Conservation (phyloP, 2,888 invertebrate species). For the Diarsia brunnea region DNA sequence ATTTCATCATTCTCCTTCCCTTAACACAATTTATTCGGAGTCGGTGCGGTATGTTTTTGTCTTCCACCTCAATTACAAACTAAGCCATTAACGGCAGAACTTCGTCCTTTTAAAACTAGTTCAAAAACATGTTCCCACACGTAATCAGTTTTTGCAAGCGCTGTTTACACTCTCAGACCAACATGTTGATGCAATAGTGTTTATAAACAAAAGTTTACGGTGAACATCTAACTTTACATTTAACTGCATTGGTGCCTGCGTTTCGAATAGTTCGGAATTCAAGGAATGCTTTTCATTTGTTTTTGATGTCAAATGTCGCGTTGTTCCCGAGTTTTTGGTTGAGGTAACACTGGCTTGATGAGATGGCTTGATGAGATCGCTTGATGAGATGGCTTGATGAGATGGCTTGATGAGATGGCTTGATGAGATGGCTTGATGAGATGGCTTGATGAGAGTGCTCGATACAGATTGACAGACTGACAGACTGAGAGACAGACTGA, state of each 20-base stretch:
- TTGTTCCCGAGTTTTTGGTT: constrained; percentile 8
- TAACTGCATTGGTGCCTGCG: background rate
- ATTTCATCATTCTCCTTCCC: background rate
- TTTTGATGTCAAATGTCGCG: constrained; percentile 31
- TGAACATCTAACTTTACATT: constrained; percentile 28
- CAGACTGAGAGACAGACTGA: too few species aligned
- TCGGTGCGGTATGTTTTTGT: background rate
- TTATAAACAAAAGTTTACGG: constrained; percentile 41
- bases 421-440: too few species aligned
- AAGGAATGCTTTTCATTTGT: constrained; percentile 53
- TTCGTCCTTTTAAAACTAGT: background rate
- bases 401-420: too few species aligned
- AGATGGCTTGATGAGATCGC: too few species aligned
- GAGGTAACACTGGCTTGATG: background rate
- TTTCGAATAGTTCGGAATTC: constrained; percentile 48
- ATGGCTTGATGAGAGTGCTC: too few species aligned
- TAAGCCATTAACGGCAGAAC: background rate
- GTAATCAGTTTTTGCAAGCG: constrained; percentile 31
- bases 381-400: too few species aligned
- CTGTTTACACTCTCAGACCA: constrained; percentile 38
- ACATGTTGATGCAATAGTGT: constrained; percentile 39
- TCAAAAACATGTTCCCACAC: background rate
- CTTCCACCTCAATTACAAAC: background rate
- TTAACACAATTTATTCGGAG: background rate
- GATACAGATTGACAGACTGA: too few species aligned